Percentiles rank a stretch among this genome's conserved stretches.
phyloP scores from a whole-genome alignment of 2,888 invertebrate species.

The Ennomos fuscantarius region DNA sequence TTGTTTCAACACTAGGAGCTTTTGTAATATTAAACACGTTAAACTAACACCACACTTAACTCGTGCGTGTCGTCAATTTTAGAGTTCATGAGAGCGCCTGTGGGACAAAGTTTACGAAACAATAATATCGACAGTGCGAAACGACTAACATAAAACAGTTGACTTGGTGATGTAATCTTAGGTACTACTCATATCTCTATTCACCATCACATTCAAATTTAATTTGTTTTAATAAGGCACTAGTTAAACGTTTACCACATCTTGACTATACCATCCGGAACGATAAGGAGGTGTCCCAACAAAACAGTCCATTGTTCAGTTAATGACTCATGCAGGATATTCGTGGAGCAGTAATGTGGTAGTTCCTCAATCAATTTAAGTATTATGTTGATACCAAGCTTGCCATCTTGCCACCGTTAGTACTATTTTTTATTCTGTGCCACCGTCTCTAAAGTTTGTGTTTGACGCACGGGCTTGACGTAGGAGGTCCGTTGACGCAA shows the following conservation, averaged over 20 bases:
- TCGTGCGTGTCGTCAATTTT: slow-evolving; percentile 13
- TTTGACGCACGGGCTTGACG: slow-evolving; percentile 19
- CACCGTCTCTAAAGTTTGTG: slow-evolving; percentile 18
- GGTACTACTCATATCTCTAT: no score
- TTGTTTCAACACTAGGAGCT: slow-evolving; percentile 17
- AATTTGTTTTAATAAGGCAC: no score
- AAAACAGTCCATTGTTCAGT: slow-evolving; percentile 33
- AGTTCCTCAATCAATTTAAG: slow-evolving; percentile 40
- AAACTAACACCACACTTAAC: slow-evolving; percentile 5
- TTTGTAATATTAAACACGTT: slow-evolving; percentile 15
- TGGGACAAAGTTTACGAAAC: no score
- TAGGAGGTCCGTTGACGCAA: slow-evolving; percentile 14
- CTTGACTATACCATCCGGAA: slow-evolving; percentile 21
- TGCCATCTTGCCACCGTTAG: neutral
- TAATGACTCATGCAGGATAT: slow-evolving; percentile 36
- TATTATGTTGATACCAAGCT: slow-evolving; percentile 28
- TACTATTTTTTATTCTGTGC: no score
- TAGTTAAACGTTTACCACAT: no score
- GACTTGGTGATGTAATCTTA: no score
- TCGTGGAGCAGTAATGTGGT: slow-evolving; percentile 34
- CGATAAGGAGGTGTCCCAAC: slow-evolving; percentile 21
- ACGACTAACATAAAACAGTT: no score
- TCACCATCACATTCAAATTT: no score
- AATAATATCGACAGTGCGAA: no score
- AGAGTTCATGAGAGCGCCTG: neutral